A percentile compares a stretch with the other conserved stretches of the same genome.
phyloP scores from a whole-genome alignment of 2,797 vertebrate species.

The Protonibea diacanthus region DNA sequence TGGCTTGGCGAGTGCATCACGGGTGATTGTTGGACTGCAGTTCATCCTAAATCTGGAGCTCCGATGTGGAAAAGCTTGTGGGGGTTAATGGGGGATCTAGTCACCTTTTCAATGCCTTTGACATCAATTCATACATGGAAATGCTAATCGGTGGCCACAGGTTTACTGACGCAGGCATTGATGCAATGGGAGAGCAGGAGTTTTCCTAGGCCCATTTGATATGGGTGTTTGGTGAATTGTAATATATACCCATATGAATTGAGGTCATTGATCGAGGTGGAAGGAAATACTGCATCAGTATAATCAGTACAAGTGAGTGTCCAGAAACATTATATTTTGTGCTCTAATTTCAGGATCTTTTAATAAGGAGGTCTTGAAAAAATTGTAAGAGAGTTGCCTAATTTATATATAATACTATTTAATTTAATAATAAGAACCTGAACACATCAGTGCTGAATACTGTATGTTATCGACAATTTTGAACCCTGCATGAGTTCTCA shows the following conservation, averaged over 20 bases:
- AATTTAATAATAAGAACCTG: not conserved
- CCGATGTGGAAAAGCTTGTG: constrained; percentile 57
- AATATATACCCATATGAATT: not conserved
- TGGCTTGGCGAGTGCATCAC: constrained; percentile 46
- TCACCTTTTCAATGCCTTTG: constrained; percentile 63
- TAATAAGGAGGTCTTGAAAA: too few relatives aligned
- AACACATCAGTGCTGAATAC: not conserved
- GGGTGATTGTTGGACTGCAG: constrained; percentile 51
- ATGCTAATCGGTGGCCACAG: constrained; percentile 54
- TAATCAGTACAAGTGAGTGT: not conserved
- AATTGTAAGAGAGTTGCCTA: too few relatives aligned
- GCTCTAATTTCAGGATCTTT: too few relatives aligned
- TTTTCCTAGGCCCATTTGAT: constrained; percentile 54
- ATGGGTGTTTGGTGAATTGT: constrained; percentile 28
- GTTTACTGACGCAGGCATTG: constrained; percentile 68
- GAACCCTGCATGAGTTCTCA: not conserved
- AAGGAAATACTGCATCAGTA: not conserved
- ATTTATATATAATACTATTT: not conserved
- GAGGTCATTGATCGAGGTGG: constrained; percentile 5
- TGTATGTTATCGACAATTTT: not conserved
- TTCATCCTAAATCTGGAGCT: constrained; percentile 66
- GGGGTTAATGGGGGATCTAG: constrained; percentile 51
- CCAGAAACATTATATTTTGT: not conserved
- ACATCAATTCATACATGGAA: constrained; percentile 42
- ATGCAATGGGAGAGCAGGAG: constrained; percentile 58